phyloP scores from a whole-genome alignment of 2,888 invertebrate species.

The Spisula subtruncata region DNA sequence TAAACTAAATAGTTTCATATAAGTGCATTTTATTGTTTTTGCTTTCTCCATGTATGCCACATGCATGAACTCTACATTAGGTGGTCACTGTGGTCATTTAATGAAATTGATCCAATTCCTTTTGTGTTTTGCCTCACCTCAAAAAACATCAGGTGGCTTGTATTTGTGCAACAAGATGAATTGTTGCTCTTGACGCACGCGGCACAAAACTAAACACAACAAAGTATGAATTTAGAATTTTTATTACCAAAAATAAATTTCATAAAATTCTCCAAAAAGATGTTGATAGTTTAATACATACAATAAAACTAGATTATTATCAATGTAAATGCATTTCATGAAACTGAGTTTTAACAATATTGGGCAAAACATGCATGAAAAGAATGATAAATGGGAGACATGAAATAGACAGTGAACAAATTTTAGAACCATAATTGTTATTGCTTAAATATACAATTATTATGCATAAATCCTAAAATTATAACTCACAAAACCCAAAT shows the following conservation, averaged over 20 bases:
- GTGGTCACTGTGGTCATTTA: no score
- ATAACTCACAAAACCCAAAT: not conserved
- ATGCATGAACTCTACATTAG: no score
- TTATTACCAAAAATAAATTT: conserved; percentile 14
- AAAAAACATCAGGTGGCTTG: no score
- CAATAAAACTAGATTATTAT: not conserved
- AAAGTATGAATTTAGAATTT: conserved; percentile 16
- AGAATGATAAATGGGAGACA: not conserved
- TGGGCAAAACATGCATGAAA: not conserved
- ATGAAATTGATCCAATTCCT: no score
- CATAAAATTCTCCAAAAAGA: not conserved
- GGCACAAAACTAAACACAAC: not conserved
- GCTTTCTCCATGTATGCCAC: no score
- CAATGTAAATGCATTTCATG: not conserved
- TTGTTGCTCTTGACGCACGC: no score
- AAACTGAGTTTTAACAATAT: not conserved
- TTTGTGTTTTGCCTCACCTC: no score
- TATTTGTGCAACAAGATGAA: no score
- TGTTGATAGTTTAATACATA: not conserved
- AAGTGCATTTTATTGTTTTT: no score
- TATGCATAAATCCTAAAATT: not conserved
- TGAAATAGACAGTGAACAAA: not conserved
- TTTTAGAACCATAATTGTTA: not conserved
- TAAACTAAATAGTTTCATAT: no score
- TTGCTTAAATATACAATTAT: not conserved